These are phyloP conservation scores for Drosophila punjabiensis DNA, from an alignment of 1,140 invertebrate species.

Conservation along the genomic window DNA sequence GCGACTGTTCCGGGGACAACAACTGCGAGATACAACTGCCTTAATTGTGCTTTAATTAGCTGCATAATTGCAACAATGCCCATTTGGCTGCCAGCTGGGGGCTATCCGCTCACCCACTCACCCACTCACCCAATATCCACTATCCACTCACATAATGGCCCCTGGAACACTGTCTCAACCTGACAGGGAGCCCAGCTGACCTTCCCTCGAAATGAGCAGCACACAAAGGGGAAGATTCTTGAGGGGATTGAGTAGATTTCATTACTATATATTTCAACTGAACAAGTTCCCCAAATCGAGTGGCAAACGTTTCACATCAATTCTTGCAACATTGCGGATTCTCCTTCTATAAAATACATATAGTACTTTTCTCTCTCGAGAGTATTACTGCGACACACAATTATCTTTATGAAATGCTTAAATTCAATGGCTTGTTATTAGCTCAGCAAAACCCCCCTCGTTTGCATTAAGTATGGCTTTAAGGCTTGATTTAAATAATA, in stretches of 20 bases:
- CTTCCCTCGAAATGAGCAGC: not conserved
- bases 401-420: not conserved
- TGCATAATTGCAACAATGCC: slow-evolving; percentile 61
- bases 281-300: not conserved
- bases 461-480: not conserved
- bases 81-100: slow-evolving; percentile 15
- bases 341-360: not conserved
- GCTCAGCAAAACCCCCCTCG: not conserved
- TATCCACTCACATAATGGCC: slow-evolving; percentile 1
- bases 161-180: not conserved
- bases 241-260: not conserved
- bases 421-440: not conserved
- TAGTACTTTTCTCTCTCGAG: not conserved
- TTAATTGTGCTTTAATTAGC: slow-evolving; percentile 71
- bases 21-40: not conserved
- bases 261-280: too few species aligned
- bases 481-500: slow-evolving; percentile 1
- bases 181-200: slow-evolving; percentile 1
- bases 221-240: not conserved
- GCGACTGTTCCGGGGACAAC: not conserved
- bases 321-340: not conserved
- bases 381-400: not conserved
- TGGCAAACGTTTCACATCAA: not conserved
- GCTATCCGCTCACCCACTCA: slow-evolving; percentile 5
- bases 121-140: not conserved